Base-by-base conservation (phyloP, 2,113 vertebrate genomes). In the Corydoras maculifer region DNA sequence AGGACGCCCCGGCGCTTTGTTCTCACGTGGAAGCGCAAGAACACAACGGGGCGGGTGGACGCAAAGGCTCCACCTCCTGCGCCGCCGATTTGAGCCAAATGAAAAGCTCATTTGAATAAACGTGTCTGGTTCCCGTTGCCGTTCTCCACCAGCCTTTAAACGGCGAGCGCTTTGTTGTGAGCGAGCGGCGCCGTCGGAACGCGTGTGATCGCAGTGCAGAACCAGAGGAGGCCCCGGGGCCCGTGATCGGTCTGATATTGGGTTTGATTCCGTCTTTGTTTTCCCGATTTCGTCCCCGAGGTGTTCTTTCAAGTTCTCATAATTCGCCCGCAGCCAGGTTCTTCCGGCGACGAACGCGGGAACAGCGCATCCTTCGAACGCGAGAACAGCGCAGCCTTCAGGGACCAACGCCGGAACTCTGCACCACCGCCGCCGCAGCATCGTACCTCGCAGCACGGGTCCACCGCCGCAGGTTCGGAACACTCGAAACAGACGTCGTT, bases 321-420 rank as follows among this genome's bases (percentile, higher is more conserved):
- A 67, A 67, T 54, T 55, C 32, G 65, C 51, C 65, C 55, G 65
- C 13, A 67, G 65, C 51, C 9, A 51, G 53, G 51, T 29, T 67
- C 55, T 50, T 29, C 62, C 43, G 8, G 10, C 15, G n/a, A 63
- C 62, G 7, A 43, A 43, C 35, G 35, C 35, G 35, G 35, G 4
- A 5, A 43, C 35, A 8, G 35, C 35, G 35, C 35, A 43, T 43
- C 35, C 35, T 43, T 8, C 35, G 7, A 43, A 43, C 35, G 35
- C 35, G 35, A 2, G 4, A 5, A 43, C 35, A 8, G 35, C 35
- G 35, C 35, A 43, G 35, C 35, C 35, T 43, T 43, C 7, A 43
- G 35, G 35, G 35, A 43, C 35, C 35, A 43, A 43, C 35, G 35
- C 35, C 7, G 7, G 35, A 43, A 43, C 35, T 43, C 35, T 43